These are phyloP conservation scores for Saxicola maurus DNA, from an alignment of 2,797 vertebrate genomes.

Conservation along the genomic window DNA sequence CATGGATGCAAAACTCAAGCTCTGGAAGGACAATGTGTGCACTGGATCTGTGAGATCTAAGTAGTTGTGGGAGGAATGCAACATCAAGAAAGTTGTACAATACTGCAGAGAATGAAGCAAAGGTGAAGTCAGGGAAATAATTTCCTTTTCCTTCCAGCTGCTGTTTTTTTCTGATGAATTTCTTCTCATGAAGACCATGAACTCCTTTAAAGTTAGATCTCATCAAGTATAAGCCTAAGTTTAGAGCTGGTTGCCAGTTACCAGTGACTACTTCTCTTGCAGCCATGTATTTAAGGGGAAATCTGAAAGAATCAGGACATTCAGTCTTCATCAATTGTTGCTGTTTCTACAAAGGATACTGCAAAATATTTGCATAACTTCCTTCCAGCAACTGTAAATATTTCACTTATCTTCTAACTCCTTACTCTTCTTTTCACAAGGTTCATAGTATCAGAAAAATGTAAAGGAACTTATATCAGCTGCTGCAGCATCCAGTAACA, in stretches of 20 bases:
- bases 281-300: background rate
- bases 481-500: background rate
- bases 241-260: background rate
- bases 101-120: background rate
- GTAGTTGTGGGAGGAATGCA: background rate
- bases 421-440: background rate
- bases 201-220: background rate
- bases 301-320: background rate
- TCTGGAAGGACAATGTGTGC: background rate
- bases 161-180: background rate
- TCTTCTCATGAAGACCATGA: background rate
- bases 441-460: background rate
- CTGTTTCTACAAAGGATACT: background rate
- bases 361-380: background rate
- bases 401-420: background rate
- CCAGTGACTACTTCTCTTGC: background rate
- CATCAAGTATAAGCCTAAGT: background rate
- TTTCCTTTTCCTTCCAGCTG: background rate
- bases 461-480: background rate
- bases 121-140: background rate
- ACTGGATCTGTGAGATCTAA: background rate
- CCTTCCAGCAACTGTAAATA: background rate
- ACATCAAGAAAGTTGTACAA: background rate
- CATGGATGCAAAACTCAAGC: accelerated
- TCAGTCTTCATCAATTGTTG: background rate